Conservation (phyloP, 2,888 invertebrate species). For the Augochlorella aurata region DNA sequence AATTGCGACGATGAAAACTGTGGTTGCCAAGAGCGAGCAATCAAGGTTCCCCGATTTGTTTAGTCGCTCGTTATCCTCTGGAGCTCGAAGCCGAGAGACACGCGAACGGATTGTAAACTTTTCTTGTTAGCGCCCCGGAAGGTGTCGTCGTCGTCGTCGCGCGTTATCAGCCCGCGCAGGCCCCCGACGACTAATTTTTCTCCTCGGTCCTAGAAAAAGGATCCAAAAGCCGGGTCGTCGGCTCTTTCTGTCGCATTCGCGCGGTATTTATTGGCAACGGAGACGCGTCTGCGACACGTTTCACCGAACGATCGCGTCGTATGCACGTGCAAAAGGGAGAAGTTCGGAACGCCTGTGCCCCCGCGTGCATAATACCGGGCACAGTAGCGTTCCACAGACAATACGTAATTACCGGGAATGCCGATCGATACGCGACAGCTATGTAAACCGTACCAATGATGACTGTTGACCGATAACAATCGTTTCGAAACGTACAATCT, state of each 20-base stretch:
- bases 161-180: not conserved
- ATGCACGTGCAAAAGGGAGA: slow-evolving; percentile 19
- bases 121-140: not conserved
- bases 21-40: not conserved
- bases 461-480: slow-evolving; percentile 68
- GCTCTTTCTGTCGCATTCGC: slow-evolving; percentile 35
- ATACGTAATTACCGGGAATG: slow-evolving; percentile 67
- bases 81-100: not conserved
- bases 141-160: not conserved
- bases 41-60: not conserved
- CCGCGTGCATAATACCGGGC: slow-evolving; percentile 29
- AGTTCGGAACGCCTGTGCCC: slow-evolving; percentile 21
- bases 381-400: slow-evolving; percentile 54
- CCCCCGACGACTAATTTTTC: slow-evolving; percentile 25
- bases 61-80: not conserved
- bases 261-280: slow-evolving; percentile 36
- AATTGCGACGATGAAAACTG: too few species aligned
- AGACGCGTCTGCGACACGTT: slow-evolving; percentile 47
- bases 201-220: slow-evolving; percentile 25
- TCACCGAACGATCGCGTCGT: slow-evolving; percentile 24
- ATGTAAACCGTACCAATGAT: slow-evolving; percentile 63
- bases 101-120: not conserved
- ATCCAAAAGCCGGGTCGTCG: slow-evolving; percentile 32
- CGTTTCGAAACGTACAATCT: slow-evolving; percentile 47
- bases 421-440: slow-evolving; percentile 63